Evolutionary conservation across 2,797 vertebrate species (phyloP).

Genomic region (Phylloscopus collybita): DNA sequence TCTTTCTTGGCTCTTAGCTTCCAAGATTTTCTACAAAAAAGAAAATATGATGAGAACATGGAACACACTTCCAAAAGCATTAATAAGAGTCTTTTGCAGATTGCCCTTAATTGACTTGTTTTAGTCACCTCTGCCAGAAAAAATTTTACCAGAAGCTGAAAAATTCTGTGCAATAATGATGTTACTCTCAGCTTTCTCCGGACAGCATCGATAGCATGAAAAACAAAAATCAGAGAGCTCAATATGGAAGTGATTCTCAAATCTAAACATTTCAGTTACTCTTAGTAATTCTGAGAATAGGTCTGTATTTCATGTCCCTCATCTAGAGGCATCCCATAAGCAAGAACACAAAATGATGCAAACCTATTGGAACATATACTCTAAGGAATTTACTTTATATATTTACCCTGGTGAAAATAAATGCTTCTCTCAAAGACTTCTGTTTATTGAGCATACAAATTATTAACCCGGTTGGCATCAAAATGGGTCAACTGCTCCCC

Average conservation of each 20-base stretch:
- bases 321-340: background rate
- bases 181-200: background rate
- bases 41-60: conserved; percentile 16
- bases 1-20: background rate
- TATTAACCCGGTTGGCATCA: background rate
- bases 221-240: background rate
- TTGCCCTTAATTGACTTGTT: background rate
- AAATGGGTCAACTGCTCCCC: background rate
- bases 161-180: background rate
- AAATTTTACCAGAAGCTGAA: background rate
- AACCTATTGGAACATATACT: background rate
- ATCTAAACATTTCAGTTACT: background rate
- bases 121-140: background rate
- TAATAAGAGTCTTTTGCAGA: background rate
- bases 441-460: background rate
- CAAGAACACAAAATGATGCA: background rate
- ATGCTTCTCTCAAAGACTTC: background rate
- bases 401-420: background rate
- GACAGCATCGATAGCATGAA: background rate
- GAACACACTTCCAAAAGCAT: background rate
- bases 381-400: background rate
- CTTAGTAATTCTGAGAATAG: background rate
- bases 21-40: conserved; percentile 20
- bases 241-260: background rate
- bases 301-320: background rate